phyloP scores from a whole-genome alignment of 1,140 invertebrate genomes.

The Diuraphis noxia region DNA sequence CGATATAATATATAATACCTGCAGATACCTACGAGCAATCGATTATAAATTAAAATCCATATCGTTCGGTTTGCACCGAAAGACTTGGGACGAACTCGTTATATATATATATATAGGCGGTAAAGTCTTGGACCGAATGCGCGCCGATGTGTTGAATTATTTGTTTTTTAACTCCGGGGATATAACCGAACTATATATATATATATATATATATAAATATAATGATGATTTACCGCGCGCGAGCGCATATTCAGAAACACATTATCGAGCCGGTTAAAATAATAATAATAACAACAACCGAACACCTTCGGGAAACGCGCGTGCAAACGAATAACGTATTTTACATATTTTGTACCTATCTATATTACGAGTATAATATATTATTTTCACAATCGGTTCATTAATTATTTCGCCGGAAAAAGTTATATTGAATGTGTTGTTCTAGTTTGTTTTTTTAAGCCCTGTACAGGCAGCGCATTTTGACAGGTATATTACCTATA shows the following conservation, averaged over 20 bases:
- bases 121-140: too few species aligned
- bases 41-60: too few species aligned
- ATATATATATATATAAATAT: too few species aligned
- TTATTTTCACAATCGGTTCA: constrained; percentile 4
- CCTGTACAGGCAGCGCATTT: not conserved
- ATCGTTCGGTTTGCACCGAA: not conserved
- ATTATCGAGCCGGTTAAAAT: not conserved
- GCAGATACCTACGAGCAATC: too few species aligned
- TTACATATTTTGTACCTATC: not conserved
- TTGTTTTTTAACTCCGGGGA: not conserved
- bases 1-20: too few species aligned
- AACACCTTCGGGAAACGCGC: not conserved
- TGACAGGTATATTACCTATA: not conserved
- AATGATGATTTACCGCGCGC: not conserved
- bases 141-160: not conserved
- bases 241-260: not conserved
- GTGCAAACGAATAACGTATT: not conserved
- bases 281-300: not conserved
- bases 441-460: not conserved
- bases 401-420: not conserved
- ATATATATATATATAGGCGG: too few species aligned
- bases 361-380: not conserved
- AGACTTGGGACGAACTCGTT: not conserved
- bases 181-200: too few species aligned
- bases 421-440: not conserved